Conservation (phyloP, 2,113 vertebrate species). For the Dolichotis patagonum region DNA sequence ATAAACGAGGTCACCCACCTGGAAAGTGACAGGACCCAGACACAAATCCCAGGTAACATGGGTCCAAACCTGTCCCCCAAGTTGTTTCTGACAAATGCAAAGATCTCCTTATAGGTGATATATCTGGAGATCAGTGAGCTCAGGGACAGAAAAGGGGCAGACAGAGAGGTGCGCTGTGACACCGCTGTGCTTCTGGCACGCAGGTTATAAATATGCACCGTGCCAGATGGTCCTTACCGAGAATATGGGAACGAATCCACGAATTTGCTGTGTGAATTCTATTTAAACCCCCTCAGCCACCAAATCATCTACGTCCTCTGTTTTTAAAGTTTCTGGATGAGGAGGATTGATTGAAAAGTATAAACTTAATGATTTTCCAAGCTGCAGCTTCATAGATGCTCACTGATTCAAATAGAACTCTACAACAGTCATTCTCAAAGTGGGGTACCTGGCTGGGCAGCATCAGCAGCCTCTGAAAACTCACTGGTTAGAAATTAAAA, state of each 20-base stretch:
- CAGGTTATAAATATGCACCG: conserved; percentile 61
- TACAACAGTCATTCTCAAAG: background rate
- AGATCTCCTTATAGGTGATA: background rate
- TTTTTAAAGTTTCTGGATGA: conserved; percentile 58
- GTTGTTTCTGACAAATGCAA: background rate
- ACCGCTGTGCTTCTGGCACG: conserved; percentile 61
- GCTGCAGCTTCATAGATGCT: background rate
- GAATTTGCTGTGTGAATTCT: conserved; percentile 37
- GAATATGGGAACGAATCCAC: background rate
- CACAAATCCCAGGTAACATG: background rate
- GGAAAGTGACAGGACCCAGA: no score
- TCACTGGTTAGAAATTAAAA: background rate
- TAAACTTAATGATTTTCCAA: conserved; percentile 44
- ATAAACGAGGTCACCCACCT: background rate
- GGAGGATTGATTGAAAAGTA: conserved; percentile 22
- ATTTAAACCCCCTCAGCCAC: conserved; percentile 69
- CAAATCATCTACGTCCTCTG: conserved; percentile 24
- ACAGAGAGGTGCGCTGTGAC: conserved; percentile 50
- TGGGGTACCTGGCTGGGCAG: background rate
- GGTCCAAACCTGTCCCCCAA: background rate
- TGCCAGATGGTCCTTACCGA: conserved; percentile 69
- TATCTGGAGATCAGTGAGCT: conserved; percentile 7
- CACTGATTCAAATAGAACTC: background rate
- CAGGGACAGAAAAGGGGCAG: conserved; percentile 61
- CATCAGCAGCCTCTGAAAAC: background rate